phyloP scores from a whole-genome alignment of 1,140 invertebrate genomes.

The Drosophila watanabei region DNA sequence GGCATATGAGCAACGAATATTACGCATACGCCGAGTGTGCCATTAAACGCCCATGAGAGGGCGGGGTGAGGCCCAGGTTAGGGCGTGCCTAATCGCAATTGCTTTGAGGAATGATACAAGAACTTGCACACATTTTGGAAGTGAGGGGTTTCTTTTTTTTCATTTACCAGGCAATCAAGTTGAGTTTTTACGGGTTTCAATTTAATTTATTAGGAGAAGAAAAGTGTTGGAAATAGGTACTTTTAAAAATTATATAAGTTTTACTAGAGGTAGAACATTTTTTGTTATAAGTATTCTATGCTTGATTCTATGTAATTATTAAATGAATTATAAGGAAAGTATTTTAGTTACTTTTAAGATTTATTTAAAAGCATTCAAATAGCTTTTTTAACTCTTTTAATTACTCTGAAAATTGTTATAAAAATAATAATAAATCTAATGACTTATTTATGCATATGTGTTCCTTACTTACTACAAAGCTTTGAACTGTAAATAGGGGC shows the following conservation, averaged over 20 bases:
- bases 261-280: background rate
- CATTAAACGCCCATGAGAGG: constrained; percentile 64
- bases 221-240: rapidly evolving
- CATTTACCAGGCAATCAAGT: constrained; percentile 14
- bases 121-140: constrained; percentile 26
- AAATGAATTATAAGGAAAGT: background rate
- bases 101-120: constrained; percentile 49
- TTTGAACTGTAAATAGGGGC: too few relatives aligned
- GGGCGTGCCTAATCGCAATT: constrained; percentile 69
- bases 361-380: too few relatives aligned
- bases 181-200: background rate
- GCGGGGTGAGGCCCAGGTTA: constrained; percentile 12
- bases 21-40: constrained; percentile 76
- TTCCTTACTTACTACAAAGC: background rate
- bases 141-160: constrained; percentile 30
- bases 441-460: background rate
- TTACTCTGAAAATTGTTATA: too few relatives aligned
- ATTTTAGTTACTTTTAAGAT: background rate
- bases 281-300: too few relatives aligned
- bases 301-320: background rate
- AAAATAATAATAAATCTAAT: background rate
- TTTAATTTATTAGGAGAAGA: background rate
- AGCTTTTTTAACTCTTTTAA: too few relatives aligned
- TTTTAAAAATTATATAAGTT: background rate
- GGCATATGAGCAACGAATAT: constrained; percentile 76